Evolutionary conservation across 2,797 vertebrate genomes (phyloP).

Genomic region (Acrossocheilus fasciatus): DNA sequence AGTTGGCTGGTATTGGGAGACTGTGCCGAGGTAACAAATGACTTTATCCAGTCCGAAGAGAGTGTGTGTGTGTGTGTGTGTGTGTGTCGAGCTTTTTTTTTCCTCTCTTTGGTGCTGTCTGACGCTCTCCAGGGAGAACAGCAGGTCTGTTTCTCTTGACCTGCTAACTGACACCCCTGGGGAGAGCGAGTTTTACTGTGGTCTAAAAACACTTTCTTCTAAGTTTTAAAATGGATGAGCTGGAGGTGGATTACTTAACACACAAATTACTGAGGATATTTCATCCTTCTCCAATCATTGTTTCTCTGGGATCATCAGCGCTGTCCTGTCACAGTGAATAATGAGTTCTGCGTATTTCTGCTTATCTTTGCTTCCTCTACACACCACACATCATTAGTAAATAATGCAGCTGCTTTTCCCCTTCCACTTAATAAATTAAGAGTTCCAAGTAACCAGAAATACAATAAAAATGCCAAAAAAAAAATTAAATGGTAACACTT

Average conservation of each 20-base stretch:
- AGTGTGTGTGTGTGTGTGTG: conserved; percentile 18
- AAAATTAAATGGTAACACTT: not conserved
- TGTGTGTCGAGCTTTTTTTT: conserved; percentile 14
- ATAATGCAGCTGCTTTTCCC: conserved; percentile 4
- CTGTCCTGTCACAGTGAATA: conserved; percentile 13
- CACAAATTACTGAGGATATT: not conserved
- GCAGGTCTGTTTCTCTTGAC: conserved; percentile 40
- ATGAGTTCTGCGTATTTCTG: not conserved
- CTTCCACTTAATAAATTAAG: not conserved
- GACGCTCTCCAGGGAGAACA: conserved; percentile 14
- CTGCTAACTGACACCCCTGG: conserved; percentile 28
- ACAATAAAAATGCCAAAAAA: not conserved
- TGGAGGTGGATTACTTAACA: conserved; percentile 22
- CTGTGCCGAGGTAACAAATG: conserved; percentile 57
- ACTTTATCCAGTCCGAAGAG: conserved; percentile 39
- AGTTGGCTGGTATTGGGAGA: conserved; percentile 46
- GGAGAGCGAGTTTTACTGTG: conserved; percentile 17
- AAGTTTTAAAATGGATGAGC: not conserved
- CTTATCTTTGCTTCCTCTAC: conserved; percentile 1
- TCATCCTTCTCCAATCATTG: conserved; percentile 1
- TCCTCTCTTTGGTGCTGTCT: conserved; percentile 11
- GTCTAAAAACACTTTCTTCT: conserved; percentile 11
- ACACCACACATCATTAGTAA: conserved; percentile 36
- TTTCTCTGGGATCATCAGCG: conserved; percentile 2
- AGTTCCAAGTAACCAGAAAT: conserved; percentile 14